phyloP scores from a whole-genome alignment of 1,140 invertebrate genomes.

The Metopolophium dirhodum region DNA sequence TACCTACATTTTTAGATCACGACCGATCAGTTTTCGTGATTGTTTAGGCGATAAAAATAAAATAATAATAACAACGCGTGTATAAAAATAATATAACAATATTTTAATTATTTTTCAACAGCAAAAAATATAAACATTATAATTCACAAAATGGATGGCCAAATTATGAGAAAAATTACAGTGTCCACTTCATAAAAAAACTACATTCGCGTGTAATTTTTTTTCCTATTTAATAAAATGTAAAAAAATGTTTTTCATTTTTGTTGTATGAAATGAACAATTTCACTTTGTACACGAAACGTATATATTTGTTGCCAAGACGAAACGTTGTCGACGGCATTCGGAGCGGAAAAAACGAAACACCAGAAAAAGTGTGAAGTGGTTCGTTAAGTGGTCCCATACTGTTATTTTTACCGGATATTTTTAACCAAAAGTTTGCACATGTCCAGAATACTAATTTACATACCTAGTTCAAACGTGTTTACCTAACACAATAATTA shows the following conservation, averaged over 20 bases:
- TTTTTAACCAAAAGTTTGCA: neutral
- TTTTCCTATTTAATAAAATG: neutral
- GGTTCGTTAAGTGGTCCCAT: neutral
- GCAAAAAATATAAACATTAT: neutral
- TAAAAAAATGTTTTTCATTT: slow-evolving; percentile 6
- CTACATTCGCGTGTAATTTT: neutral
- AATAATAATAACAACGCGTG: neutral
- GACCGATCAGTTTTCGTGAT: neutral
- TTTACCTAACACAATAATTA: neutral
- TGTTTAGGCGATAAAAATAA: neutral
- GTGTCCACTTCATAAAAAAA: neutral
- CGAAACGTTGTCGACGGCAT: neutral
- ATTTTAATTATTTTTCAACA: neutral
- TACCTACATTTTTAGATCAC: neutral
- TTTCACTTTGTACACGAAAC: neutral
- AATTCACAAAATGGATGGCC: neutral
- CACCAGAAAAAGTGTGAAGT: neutral
- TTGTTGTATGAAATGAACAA: neutral
- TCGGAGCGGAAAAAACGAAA: neutral
- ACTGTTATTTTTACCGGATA: neutral
- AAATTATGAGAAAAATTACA: neutral
- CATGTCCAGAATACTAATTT: neutral
- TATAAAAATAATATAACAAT: neutral
- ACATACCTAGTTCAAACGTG: neutral
- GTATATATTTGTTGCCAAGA: neutral